Conservation (phyloP, 2,888 invertebrate genomes). For the Euzophera pinguis region DNA sequence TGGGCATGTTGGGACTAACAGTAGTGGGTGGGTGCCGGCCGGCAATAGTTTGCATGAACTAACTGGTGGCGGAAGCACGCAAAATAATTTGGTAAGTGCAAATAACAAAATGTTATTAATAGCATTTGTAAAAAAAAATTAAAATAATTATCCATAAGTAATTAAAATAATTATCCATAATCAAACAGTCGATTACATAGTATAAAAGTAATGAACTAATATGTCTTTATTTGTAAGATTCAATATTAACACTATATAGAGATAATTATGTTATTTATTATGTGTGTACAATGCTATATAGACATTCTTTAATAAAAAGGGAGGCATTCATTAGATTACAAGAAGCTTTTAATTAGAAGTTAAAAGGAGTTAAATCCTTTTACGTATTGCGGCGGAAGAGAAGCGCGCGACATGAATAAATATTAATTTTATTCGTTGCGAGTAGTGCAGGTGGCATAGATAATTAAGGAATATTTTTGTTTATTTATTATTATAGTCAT, state of each 20-base stretch:
- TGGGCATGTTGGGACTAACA: too few relatives aligned
- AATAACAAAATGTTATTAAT: too few relatives aligned
- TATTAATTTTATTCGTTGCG: neutral
- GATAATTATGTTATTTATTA: conserved; percentile 24
- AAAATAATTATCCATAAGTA: too few relatives aligned
- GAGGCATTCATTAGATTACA: neutral
- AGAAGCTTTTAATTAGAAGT: conserved; percentile 1
- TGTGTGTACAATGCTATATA: conserved; percentile 21
- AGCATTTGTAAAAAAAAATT: too few relatives aligned
- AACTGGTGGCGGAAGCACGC: too few relatives aligned
- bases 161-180: neutral
- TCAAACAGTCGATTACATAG: neutral
- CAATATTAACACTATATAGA: conserved; percentile 14
- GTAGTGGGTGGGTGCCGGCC: too few relatives aligned
- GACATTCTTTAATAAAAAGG: conserved; percentile 22
- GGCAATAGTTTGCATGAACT: too few relatives aligned
- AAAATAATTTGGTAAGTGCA: too few relatives aligned
- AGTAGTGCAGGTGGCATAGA: neutral
- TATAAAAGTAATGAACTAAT: neutral
- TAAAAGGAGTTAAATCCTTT: neutral
- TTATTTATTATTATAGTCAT: too few relatives aligned
- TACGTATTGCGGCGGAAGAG: neutral
- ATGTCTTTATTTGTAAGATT: neutral
- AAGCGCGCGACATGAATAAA: neutral
- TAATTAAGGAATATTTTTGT: neutral